Evolutionary conservation across 2,797 vertebrate genomes (phyloP).

Genomic region (Ispidina picta): DNA sequence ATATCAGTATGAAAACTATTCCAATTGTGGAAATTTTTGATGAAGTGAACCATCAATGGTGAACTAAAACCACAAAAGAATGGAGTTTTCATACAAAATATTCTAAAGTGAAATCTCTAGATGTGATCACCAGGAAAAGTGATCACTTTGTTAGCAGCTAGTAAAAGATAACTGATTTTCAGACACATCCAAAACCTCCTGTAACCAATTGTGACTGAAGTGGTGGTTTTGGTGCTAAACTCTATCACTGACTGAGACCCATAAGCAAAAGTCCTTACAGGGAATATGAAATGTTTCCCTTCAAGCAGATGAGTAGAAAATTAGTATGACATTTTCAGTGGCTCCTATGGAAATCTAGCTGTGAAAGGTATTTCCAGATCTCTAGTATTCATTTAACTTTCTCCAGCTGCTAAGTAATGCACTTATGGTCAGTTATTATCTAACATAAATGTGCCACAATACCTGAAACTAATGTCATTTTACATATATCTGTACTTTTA

Average conservation of each 20-base stretch:
- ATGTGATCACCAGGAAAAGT: neutral
- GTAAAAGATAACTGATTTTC: constrained; percentile 3
- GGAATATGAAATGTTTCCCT: neutral
- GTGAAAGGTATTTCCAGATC: neutral
- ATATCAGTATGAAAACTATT: neutral
- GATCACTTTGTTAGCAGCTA: neutral
- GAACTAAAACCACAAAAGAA: neutral
- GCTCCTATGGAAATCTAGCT: neutral
- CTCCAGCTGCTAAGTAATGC: neutral
- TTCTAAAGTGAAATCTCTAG: constrained; percentile 14
- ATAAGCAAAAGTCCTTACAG: neutral
- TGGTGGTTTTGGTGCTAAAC: neutral
- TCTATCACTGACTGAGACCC: neutral
- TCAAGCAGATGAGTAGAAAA: neutral
- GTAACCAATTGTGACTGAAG: neutral
- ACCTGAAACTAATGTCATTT: neutral
- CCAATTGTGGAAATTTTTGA: constrained; percentile 19
- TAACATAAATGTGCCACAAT: neutral
- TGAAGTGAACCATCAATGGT: neutral
- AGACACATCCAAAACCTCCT: neutral
- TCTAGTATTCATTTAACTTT: neutral
- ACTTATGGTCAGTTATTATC: neutral
- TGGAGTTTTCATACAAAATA: neutral
- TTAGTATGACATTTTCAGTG: neutral
- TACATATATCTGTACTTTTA: neutral